Evolutionary conservation across 1,140 invertebrate genomes (phyloP).

Genomic region (Brachionus rotundiformis): DNA sequence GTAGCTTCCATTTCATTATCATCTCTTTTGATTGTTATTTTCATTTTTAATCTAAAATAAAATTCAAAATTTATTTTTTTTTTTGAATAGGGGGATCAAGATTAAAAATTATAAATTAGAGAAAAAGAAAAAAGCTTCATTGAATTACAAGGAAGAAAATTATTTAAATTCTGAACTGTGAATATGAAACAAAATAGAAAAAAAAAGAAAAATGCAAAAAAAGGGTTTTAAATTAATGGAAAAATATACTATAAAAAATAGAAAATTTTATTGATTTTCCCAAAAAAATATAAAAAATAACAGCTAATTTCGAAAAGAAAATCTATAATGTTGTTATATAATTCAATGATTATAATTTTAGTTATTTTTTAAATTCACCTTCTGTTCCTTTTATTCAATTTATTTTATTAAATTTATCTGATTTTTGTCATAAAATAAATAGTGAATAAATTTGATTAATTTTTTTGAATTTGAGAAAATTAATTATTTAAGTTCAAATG

Average conservation of each 20-base stretch:
- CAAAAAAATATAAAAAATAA: conserved; percentile 12
- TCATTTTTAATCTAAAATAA: conserved; percentile 11
- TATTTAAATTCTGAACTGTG: background rate
- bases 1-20: conserved; percentile 45
- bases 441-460: background rate
- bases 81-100: background rate
- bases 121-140: background rate
- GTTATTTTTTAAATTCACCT: background rate
- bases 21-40: conserved; percentile 29
- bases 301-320: background rate
- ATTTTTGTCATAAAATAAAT: background rate
- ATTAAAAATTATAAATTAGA: no score
- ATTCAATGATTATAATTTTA: background rate
- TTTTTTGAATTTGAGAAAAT: background rate
- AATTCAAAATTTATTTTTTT: no score
- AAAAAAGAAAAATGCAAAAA: background rate
- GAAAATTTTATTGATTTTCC: conserved; percentile 3
- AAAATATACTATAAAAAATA: background rate
- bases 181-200: conserved; percentile 10
- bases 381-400: background rate
- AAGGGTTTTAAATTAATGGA: conserved; percentile 12
- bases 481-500: background rate
- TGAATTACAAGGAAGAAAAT: background rate
- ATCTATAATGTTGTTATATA: conserved; percentile 8
- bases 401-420: background rate